Evolutionary conservation across 2,888 invertebrate species (phyloP), one percentile per base, ranked within the genome.

Genomic region (Mylabris sibirica): DNA sequence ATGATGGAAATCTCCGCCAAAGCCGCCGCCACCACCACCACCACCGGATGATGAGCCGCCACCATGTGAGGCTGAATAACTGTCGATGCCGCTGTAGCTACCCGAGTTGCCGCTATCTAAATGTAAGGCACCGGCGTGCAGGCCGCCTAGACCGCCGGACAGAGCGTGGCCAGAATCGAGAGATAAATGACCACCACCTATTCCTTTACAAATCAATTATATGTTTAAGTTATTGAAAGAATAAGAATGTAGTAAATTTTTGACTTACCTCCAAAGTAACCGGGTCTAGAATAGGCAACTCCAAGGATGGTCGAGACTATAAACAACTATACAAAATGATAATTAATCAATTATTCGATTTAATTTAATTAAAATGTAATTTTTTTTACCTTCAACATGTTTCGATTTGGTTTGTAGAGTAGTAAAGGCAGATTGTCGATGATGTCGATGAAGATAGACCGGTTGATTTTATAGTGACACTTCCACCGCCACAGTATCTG

Each of bases 81-180:
- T 60, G 34, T 60, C 60, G n/a, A 34, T 60, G n/a, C 60, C 60
- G n/a, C 35, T 60, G 14, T 60, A 60, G n/a, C 60, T 34, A 9
- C 35, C 60, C 5, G 60, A n/a, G n/a, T 34, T 35, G 34, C 60
- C 60, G 5, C 5, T 8, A 8, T 35, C 60, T 35, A 60, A 9
- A 17, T 2, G n/a, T 1, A 60, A 9, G 1, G 20, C 12, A 17
- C 60, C 60, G n/a, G 35, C 38, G 17, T 60, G 60, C 4, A 34
- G 14, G 14, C 60, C 60, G 5, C 60, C 60, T 1, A 34, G 9
- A 35, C 60, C 60, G 12, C 60, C 60, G n/a, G 9, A 20, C 1
- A 49, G 17, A n/a, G 14, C 41, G 14, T 59, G 59, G 11, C 59
- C 34, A 11, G 26, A 24, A 24, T 26, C 35, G 12, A 38, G 38